These are phyloP conservation scores for Armadillidium nasatum DNA, from an alignment of 1,140 invertebrate species.

Conservation along the genomic window DNA sequence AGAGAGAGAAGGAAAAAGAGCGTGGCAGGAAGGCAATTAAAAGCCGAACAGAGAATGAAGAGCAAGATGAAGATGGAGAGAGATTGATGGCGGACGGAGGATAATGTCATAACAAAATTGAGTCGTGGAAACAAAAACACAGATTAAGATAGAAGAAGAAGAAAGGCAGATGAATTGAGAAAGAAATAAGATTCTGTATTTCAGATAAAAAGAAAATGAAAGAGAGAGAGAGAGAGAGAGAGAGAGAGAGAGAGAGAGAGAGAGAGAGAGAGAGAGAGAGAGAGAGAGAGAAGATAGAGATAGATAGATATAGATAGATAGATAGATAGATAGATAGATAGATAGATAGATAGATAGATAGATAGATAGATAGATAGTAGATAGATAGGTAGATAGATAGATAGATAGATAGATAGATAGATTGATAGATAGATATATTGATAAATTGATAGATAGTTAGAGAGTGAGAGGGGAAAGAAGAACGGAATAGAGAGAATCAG, in stretches of 20 bases:
- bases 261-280: neutral
- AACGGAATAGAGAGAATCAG: too few species aligned
- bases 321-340: too few species aligned
- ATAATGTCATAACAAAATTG: neutral
- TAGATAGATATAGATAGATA: neutral
- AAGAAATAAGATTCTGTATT: too few species aligned
- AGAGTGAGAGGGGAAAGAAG: too few species aligned
- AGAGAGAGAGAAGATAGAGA: too few species aligned
- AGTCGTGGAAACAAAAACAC: neutral
- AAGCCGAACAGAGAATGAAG: neutral
- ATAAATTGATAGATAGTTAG: too few species aligned
- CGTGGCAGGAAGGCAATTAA: neutral
- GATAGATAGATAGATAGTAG: too few species aligned
- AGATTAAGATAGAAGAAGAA: neutral
- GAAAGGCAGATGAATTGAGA: neutral
- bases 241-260: slow-evolving; percentile 2
- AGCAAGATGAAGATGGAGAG: neutral
- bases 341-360: too few species aligned
- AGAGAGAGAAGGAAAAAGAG: neutral
- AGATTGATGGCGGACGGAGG: neutral
- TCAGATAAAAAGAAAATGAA: neutral
- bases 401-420: too few species aligned
- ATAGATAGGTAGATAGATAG: too few species aligned
- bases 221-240: neutral
- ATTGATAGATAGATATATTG: too few species aligned